Evolutionary conservation across 1,140 invertebrate species (phyloP), one percentile per base, ranked within the genome.

Genomic region (Carposina sasakii): DNA sequence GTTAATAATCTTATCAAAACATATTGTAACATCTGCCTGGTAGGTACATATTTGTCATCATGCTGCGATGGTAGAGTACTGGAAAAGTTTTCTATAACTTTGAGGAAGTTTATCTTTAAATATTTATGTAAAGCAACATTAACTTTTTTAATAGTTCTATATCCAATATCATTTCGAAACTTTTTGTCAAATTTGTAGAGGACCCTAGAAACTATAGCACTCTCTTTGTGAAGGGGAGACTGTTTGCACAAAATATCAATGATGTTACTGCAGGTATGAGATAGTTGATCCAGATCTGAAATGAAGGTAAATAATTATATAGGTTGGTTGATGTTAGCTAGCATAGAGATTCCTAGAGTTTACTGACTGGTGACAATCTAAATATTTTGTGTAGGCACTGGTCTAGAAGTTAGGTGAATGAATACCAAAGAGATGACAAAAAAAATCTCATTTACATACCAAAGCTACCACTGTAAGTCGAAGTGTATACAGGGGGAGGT

Each of bases 131-230:
- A 56, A 2, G 86, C 84, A 52, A 81, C 77, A 39, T 88, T 87
- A 0, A 89, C 74, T 69, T 87, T 89, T 58, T 82, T 86, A 60
- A 90, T 87, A 48, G 77, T 79, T 54, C 86, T 86, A 23, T 88
- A 78, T 1, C 89, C 89, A 50, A 89, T 89, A 48, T 89, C 89
- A 54, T 71, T 81, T 26, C 88, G 76, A 63, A 90, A 89, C 74
- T 90, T 90, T 39, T 78, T 86, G 57, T 89, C 88, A 77, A 87
- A 88, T 54, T 88, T 85, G 54, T 90, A 90, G 24, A 89, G 71
- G 57, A 90, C 67, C 54, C 88, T 76, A 36, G 87, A 88, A 13
- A 89, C 57, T 34, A 89, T 54, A 30, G 88, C 87, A 53, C 86
- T 85, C 72, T 90, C 88, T 34, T 67, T 63, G 41, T 88, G 82